Conservation (phyloP, 2,888 invertebrate genomes). For the Anaspis maculata region DNA sequence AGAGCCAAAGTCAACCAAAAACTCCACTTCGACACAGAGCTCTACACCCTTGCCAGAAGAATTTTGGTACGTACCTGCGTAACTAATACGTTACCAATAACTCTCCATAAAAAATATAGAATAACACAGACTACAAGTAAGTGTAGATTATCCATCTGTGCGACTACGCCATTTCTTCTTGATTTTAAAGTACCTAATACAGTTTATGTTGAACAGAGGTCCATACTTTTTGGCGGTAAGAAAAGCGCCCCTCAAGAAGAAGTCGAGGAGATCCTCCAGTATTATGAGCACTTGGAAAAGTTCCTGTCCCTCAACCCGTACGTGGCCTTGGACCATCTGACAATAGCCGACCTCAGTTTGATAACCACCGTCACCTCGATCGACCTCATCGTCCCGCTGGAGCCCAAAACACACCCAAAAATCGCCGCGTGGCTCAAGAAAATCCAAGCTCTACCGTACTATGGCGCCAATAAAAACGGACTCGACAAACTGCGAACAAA, state of each 20-base stretch:
- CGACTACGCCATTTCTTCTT: no score
- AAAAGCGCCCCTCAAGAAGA: slow-evolving; percentile 7
- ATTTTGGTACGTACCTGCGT: not conserved
- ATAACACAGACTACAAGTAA: no score
- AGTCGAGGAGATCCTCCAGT: slow-evolving; percentile 9
- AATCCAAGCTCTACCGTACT: slow-evolving; percentile 25
- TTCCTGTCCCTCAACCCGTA: slow-evolving; percentile 2
- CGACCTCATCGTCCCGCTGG: slow-evolving; percentile 41
- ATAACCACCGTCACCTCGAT: slow-evolving; percentile 41
- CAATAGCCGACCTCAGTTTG: slow-evolving; percentile 43
- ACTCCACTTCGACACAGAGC: slow-evolving; percentile 44
- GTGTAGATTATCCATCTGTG: no score
- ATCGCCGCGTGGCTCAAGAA: slow-evolving; percentile 22
- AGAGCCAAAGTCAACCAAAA: slow-evolving; percentile 47
- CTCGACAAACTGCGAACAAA: slow-evolving; percentile 3
- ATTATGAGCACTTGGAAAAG: slow-evolving; percentile 8
- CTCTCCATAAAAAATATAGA: no score
- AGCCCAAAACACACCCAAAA: slow-evolving; percentile 35
- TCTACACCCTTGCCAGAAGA: not conserved
- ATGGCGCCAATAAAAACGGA: slow-evolving; percentile 22
- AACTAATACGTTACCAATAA: no score
- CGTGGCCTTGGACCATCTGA: slow-evolving; percentile 35
- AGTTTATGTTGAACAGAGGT: slow-evolving; percentile 9
- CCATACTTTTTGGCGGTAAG: slow-evolving; percentile 7
- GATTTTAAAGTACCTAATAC: no score